Evolutionary conservation across 2,888 invertebrate species (phyloP).

Genomic region (Acanthosepion esculentum): DNA sequence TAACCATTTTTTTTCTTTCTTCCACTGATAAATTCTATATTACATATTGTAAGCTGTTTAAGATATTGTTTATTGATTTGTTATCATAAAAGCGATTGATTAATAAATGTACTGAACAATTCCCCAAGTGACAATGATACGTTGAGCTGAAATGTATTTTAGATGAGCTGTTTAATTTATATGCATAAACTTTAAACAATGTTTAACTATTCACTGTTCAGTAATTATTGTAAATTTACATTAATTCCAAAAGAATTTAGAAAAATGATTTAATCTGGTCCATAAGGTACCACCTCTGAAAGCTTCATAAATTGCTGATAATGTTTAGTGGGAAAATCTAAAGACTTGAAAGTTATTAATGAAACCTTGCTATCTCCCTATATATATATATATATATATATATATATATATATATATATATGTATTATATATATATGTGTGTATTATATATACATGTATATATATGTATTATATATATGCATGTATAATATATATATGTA

Average conservation of each 20-base stretch:
- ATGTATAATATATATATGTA: no score
- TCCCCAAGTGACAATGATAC: background rate
- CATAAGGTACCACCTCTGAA: background rate
- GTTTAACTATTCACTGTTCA: background rate
- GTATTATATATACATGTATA: no score
- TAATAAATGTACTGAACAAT: background rate
- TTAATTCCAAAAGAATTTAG: background rate
- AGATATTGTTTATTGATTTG: background rate
- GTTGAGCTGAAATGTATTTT: background rate
- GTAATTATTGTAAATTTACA: background rate
- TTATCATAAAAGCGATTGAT: background rate
- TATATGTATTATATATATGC: no score
- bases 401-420: no score
- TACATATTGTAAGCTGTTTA: background rate
- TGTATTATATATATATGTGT: no score
- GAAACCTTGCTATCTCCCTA: background rate
- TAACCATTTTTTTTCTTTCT: background rate
- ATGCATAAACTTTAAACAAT: background rate
- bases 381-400: background rate
- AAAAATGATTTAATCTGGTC: background rate
- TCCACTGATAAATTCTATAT: background rate
- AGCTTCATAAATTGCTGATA: background rate
- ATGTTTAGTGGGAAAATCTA: background rate
- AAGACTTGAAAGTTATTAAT: background rate
- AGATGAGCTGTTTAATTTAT: background rate